Percentiles rank a stretch among this genome's conserved stretches.
Evolutionary conservation across 2,888 invertebrate species (phyloP).

Genomic region (Drosophila quinaria): DNA sequence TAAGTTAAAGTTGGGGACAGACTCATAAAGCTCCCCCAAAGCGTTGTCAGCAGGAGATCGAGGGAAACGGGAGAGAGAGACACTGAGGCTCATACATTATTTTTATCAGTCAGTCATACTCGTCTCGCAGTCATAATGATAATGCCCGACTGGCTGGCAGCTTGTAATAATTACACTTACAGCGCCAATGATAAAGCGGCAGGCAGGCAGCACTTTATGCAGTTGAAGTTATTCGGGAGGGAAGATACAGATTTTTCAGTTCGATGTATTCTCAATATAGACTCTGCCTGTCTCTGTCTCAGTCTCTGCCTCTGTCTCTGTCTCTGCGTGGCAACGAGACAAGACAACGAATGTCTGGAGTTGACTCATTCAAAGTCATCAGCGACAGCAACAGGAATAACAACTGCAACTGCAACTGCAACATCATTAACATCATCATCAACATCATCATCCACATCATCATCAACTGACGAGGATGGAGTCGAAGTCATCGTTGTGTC

Average conservation of each 20-base stretch:
- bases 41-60: slow-evolving; percentile 23
- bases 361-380: slow-evolving; percentile 73
- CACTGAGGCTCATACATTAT: slow-evolving; percentile 55
- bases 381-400: slow-evolving; percentile 56
- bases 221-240: slow-evolving; percentile 11
- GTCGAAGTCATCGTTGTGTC: slow-evolving; percentile 41
- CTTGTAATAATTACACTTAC: slow-evolving; percentile 60
- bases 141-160: slow-evolving; percentile 47
- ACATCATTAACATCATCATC: slow-evolving; percentile 35
- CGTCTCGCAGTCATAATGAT: slow-evolving; percentile 50
- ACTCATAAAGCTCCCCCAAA: slow-evolving; percentile 52
- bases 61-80: not conserved
- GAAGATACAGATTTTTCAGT: slow-evolving; percentile 33
- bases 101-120: slow-evolving; percentile 67
- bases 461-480: slow-evolving; percentile 7
- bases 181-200: slow-evolving; percentile 45
- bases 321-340: slow-evolving; percentile 1
- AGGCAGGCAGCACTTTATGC: slow-evolving; percentile 19
- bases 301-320: not conserved
- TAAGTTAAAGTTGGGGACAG: slow-evolving; percentile 42
- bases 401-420: slow-evolving; percentile 38
- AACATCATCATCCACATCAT: not conserved
- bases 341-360: slow-evolving; percentile 27
- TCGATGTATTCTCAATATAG: slow-evolving; percentile 49
- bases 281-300: not conserved